Base-by-base conservation (phyloP, 2,888 invertebrate species). In the Acrocera orbiculus region DNA sequence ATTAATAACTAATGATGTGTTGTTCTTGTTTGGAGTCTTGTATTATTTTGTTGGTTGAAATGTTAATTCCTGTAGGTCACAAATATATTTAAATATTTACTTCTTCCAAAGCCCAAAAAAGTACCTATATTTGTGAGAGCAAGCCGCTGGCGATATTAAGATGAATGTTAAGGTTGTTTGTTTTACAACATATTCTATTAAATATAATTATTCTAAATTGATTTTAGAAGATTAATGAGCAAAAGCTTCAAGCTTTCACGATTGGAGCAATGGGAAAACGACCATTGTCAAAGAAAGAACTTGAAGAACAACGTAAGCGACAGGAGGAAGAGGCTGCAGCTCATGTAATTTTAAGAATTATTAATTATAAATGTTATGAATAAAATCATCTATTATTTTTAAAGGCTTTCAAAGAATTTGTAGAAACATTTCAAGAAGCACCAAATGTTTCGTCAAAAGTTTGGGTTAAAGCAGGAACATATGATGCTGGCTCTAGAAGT, bases 401-500 rank as follows among this genome's bases (percentile, higher is more conserved):
- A 32, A 47, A 81, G 78, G 92, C 85, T 1, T 95, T 90, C 58
- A 85, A 93, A 66, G 93, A 95, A 57, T 96, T 95, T 68, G 87
- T 95, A 27, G 90, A 89, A 45, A 89, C 92, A 6, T 96, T 96
- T 62, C 87, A 90, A 69, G 90, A 90, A 46, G 72, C 75, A 0
- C 78, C 82, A 1, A 70, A 73, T 33, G 70, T 70, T 46, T 74
- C 80, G 11, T 73, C 78, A 4, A 95, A 93, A 64, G 79, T 93
- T 27, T 98, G 98, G 90, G 85, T 98, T 5, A 90, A 95, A 62
- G 96, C 95, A 36, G 95, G 92, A 34, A 87, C 92, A 2, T 95
- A 95, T 50, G 90, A 93, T 73, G 87, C 90, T 31, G 89, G 89
- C 16, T 81, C 85, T 41, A 69, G 87, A 65, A 82, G 86, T 83